Percentiles rank a stretch among this genome's conserved stretches.
Evolutionary conservation across 2,888 invertebrate species (phyloP).

Genomic region (Plebejus melissa): DNA sequence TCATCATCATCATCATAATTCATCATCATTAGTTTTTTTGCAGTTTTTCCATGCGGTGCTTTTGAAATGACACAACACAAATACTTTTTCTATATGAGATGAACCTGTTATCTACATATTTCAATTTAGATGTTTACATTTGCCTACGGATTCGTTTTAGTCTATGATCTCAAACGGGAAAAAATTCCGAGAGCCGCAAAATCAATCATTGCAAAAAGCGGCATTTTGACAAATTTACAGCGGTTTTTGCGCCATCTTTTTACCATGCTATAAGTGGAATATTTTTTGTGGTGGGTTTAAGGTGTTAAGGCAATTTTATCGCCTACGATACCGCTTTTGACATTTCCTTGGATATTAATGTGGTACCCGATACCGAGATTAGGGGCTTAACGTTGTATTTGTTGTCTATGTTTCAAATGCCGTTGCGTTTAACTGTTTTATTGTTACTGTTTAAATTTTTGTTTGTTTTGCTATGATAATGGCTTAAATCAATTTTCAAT

Average conservation of each 20-base stretch:
- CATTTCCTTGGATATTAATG: slow-evolving; percentile 34
- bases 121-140: background rate
- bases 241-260: slow-evolving; percentile 40
- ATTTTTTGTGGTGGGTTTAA: slow-evolving; percentile 44
- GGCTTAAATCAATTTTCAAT: too few species aligned
- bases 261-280: slow-evolving; percentile 46
- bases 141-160: background rate
- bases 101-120: background rate
- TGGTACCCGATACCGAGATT: slow-evolving; percentile 31
- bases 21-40: background rate
- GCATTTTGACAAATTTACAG: slow-evolving; percentile 44
- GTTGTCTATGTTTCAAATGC: slow-evolving; percentile 6
- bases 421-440: background rate
- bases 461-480: too few species aligned
- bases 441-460: background rate
- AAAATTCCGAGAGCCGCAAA: slow-evolving; percentile 8
- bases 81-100: background rate
- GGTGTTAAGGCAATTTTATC: slow-evolving; percentile 56
- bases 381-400: slow-evolving; percentile 2
- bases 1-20: too few species aligned
- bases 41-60: too few species aligned
- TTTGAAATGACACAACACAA: too few species aligned
- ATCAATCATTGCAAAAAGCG: slow-evolving; percentile 30
- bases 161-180: background rate
- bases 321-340: slow-evolving; percentile 33